Base-by-base conservation (phyloP, 2,113 vertebrate species). In the Peromyscus leucopus region DNA sequence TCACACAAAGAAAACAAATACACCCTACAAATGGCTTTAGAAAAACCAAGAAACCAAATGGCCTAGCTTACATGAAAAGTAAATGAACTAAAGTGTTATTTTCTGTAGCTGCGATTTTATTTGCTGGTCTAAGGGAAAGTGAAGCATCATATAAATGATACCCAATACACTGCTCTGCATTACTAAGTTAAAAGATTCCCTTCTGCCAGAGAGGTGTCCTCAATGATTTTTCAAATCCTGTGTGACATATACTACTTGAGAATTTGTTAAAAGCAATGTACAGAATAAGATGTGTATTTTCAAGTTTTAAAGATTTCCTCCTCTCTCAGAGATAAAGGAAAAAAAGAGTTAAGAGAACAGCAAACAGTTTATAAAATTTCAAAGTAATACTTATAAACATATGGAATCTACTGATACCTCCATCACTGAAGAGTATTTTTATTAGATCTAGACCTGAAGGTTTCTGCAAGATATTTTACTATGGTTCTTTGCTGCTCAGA, bases 221-320 rank as follows among this genome's bases (percentile, higher is more conserved):
- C 57, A 39, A 1, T 65, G 21, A 92, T 93, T 92, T 98, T 94
- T 95, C 69, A 96, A 95, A 83, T 83, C 16, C 51, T 89, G 5
- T 21, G 12, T 93, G 92, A 88, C 48, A 96, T 16, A 89, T 2
- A 78, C 33, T 31, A 57, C 75, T 65, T 67, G 17, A 36, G 1
- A 61, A 63, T 76, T 95, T 97, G 87, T 94, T 95, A 93, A 91
- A 96, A 97, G 36, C 51, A 89, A 76, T 22, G 84, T 1, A 84
- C 7, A 65, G 9, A 80, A 21, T 5, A 85, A 86, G 72, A 42
- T 51, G 26, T 42, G 10, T 89, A 31, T 76, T 96, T 97, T 93
- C 59, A 76, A 48, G 82, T 74, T 78, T 71, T 80, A 94, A 92
- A 72, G 26, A 4, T 2, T 21, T 93, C 51, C 78, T 90, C 65